Evolutionary conservation across 1,140 invertebrate species (phyloP), one percentile per base, ranked within the genome.

Genomic region (Drosophila kanapiae): DNA sequence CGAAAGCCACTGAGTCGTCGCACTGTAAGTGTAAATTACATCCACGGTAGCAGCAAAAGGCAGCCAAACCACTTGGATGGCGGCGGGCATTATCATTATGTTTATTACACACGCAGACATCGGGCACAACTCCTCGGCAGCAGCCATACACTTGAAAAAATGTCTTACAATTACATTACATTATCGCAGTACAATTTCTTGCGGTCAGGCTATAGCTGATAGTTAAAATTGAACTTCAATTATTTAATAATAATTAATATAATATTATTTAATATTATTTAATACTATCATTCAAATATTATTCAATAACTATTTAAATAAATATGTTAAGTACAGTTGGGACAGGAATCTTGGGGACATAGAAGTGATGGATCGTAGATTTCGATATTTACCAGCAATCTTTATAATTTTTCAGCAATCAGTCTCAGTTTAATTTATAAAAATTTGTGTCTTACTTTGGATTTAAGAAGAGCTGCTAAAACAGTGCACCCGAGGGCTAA

Each of bases 51-150:
- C 84, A 75, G 64, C 51, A 65, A 48, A 49, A 77, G 76, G 74
- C 82, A 84, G 54, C 64, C 70, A 62, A 77, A 81, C 74, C 82
- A 87, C 80, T 87, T 81, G 81, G 78, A 75, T 54, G 75, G 64
- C 85, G 65, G 70, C 74, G 83, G 78, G 86, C 85, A 90, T 90
- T 90, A 90, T 90, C 85, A 90, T 90, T 90, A 90, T 90, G 85
- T 90, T 90, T 90, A 90, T 90, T 90, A 90, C 80, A 81, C 79
- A 62, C 59, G 67, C 70, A 72, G 67, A 62, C 56, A 65, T 60
- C 62, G 49, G 64, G 60, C 33, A 51, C 64, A 69, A 49, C 60
- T 48, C 56, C 47, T 61, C 54, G 33, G 13, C 47, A 61, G 37
- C 76, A 80, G 49, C 16, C 29, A 33, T 7, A 38, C 33, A 65